Percentiles rank a stretch among this genome's conserved stretches.
Conservation (phyloP, 2,113 vertebrate genomes). For the Desmodus rotundus region DNA sequence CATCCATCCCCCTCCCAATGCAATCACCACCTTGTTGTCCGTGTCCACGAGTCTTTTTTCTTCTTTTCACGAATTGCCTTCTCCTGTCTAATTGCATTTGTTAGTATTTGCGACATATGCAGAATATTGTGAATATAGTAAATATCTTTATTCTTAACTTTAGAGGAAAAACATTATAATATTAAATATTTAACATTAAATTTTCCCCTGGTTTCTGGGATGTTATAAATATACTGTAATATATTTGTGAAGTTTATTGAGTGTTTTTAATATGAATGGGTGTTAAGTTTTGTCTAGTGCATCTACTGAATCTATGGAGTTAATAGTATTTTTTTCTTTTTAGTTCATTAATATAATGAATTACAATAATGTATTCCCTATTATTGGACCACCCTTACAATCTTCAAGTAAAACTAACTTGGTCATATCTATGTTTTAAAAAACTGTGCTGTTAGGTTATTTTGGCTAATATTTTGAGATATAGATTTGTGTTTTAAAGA, state of each 20-base stretch:
- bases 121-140: background rate
- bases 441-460: background rate
- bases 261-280: background rate
- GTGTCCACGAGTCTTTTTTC: too few species aligned
- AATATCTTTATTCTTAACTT: background rate
- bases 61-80: background rate
- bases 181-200: slow-evolving; percentile 5
- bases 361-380: background rate
- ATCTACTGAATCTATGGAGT: background rate
- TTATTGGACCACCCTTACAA: background rate
- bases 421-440: background rate
- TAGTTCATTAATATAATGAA: background rate
- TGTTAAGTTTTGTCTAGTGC: background rate
- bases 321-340: background rate
- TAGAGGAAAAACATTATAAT: background rate
- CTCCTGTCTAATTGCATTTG: background rate
- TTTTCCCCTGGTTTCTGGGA: background rate
- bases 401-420: background rate
- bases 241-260: background rate
- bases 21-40: too few species aligned
- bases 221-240: background rate
- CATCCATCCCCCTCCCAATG: too few species aligned
- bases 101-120: background rate
- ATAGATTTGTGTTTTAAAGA: background rate
- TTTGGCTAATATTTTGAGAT: background rate